Evolutionary conservation across 2,888 invertebrate species (phyloP).

Genomic region (Nemotelus nigrinus): DNA sequence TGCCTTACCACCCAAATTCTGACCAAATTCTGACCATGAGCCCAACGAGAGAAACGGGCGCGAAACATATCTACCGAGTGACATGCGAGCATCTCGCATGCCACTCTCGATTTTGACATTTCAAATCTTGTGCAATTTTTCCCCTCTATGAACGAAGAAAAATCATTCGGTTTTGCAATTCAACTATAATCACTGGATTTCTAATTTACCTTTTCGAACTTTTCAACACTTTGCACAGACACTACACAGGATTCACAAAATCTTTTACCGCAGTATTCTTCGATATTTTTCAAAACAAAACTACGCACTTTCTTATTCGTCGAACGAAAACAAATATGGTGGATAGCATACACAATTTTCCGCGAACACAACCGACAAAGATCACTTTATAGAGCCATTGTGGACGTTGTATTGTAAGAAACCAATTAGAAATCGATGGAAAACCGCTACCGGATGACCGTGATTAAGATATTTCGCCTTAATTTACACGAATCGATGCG

Average conservation of each 20-base stretch:
- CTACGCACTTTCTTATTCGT: constrained; percentile 1
- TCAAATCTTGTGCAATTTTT: constrained; percentile 26
- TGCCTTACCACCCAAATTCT: not conserved
- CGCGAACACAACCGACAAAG: constrained; percentile 15
- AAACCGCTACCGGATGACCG: not conserved
- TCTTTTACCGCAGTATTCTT: not conserved
- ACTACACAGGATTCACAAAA: not conserved
- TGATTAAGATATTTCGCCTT: not conserved
- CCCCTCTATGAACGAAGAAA: constrained; percentile 13
- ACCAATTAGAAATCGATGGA: not conserved
- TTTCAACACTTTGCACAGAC: constrained; percentile 31
- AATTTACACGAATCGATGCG: not conserved
- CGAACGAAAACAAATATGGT: constrained; percentile 33
- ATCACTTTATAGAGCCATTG: constrained; percentile 25
- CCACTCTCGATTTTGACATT: constrained; percentile 35
- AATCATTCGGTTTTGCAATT: not conserved
- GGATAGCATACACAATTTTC: constrained; percentile 22
- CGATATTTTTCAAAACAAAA: not conserved
- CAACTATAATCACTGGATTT: constrained; percentile 29
- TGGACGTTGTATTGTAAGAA: not conserved
- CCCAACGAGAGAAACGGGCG: not conserved
- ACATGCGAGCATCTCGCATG: constrained; percentile 19
- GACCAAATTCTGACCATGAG: too few species aligned
- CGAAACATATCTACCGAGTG: constrained; percentile 6
- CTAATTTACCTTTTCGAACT: constrained; percentile 34